Percentiles rank a stretch among this genome's conserved stretches.
phyloP scores from a whole-genome alignment of 37 sponge, comb jelly and placozoan species.

The Aphrocallistes beatrix region DNA sequence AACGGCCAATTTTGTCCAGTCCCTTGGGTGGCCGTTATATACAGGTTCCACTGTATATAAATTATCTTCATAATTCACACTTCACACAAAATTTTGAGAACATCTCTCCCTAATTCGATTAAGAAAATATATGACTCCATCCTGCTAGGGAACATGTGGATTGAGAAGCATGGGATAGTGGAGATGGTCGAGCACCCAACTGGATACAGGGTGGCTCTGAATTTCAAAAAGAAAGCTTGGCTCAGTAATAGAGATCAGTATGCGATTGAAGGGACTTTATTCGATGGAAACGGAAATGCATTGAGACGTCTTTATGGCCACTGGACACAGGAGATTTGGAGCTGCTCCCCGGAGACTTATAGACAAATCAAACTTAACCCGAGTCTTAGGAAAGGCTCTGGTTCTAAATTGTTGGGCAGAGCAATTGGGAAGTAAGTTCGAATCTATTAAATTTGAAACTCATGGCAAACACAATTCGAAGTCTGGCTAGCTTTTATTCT shows the following conservation, averaged over 20 bases:
- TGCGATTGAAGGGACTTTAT: not conserved
- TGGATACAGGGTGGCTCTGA: not conserved
- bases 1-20: too few species aligned
- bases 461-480: too few species aligned
- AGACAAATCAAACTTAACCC: not conserved
- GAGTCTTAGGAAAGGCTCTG: not conserved
- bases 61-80: too few species aligned
- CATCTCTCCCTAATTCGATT: too few species aligned
- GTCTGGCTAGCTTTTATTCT: too few species aligned
- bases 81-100: too few species aligned
- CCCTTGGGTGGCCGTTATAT: too few species aligned
- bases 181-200: not conserved
- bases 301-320: not conserved
- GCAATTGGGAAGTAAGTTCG: not conserved
- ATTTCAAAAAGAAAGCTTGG: not conserved
- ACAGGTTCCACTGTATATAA: too few species aligned
- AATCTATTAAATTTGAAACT: not conserved
- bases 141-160: not conserved
- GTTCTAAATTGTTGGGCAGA: not conserved
- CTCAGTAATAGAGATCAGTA: not conserved
- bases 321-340: not conserved
- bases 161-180: not conserved
- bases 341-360: slow-evolving; percentile 10
- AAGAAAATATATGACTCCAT: too few species aligned
- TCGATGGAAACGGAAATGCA: not conserved